Evolutionary conservation across 2,888 invertebrate genomes (phyloP), one percentile per base, ranked within the genome.

Genomic region (Balanococcus diminutus): DNA sequence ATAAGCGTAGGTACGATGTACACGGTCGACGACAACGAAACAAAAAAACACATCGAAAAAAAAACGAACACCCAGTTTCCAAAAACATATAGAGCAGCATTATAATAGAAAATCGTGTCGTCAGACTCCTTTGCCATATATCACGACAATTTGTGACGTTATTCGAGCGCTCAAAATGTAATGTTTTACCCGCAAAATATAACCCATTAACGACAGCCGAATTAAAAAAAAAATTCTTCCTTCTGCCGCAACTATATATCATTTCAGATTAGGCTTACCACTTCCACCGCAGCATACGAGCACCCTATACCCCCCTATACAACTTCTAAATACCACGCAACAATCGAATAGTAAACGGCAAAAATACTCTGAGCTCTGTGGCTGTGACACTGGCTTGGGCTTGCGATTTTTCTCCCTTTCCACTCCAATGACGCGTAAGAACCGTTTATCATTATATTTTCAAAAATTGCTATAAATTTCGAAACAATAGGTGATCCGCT

Each of bases 201-300:
- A 19, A 56, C 56, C 56, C 56, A 56, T 56, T 56, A 56, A 56
- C 56, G 56, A 56, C 56, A 56, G 56, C 56, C 19, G 56, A 22
- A 56, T 56, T 56, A 56, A 56, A 56, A 56, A 56, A 56, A 56
- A 56, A 56, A 56, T 56, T 56, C 56, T 56, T 56, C 56, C 56
- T 56, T 22, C 19, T 56, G 56, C 56, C 56, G 56, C 56, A 56
- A 11, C 56, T 11, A 56, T 56, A 56, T 56, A 56, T 56, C 56
- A 56, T 56, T 56, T 22, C 56, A 56, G 56, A 56, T 56, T 56
- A 42, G 42, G 42, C 14, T 42, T 14, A 42, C 42, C 42, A 11
- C 3, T 16, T 3, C 16, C 2, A 16, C 1, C 42, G 16, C 42
- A 56, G 2, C 5, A 56, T 22, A 19, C 56, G 22, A 39, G 11